Evolutionary conservation across 2,888 invertebrate genomes (phyloP).

Genomic region (Melinopterus prodromus): DNA sequence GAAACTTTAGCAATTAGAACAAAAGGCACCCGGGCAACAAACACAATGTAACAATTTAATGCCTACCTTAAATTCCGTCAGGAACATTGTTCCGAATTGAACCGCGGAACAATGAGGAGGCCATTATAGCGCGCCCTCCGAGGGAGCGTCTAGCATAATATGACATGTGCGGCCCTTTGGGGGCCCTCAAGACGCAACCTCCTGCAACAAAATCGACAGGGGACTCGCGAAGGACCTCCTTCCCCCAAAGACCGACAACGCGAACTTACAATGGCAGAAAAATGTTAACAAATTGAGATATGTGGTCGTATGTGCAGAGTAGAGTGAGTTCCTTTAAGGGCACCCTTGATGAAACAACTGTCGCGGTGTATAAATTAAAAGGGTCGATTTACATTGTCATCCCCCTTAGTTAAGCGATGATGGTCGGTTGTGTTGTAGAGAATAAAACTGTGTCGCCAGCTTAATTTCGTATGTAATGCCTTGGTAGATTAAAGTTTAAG

Average conservation of each 20-base stretch:
- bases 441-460: neutral
- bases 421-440: neutral
- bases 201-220: slow-evolving; percentile 39
- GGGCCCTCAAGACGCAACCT: slow-evolving; percentile 40
- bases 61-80: slow-evolving; percentile 36
- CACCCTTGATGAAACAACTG: slow-evolving; percentile 42
- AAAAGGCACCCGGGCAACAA: slow-evolving; percentile 16
- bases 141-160: slow-evolving; percentile 40
- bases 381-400: slow-evolving; percentile 37
- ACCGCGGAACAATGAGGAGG: slow-evolving; percentile 40
- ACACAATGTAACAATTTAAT: slow-evolving; percentile 38
- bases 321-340: slow-evolving; percentile 40
- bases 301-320: slow-evolving; percentile 38
- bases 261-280: slow-evolving; percentile 27
- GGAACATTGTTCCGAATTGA: slow-evolving; percentile 38
- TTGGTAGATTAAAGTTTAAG: neutral
- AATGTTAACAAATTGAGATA: slow-evolving; percentile 43
- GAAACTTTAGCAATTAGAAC: slow-evolving; percentile 4
- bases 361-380: slow-evolving; percentile 41
- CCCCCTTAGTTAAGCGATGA: slow-evolving; percentile 19
- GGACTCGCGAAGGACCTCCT: slow-evolving; percentile 27
- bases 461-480: neutral
- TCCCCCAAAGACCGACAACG: slow-evolving; percentile 29
- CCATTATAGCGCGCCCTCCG: slow-evolving; percentile 43
- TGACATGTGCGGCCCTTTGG: slow-evolving; percentile 44